Evolutionary conservation across 2,888 invertebrate genomes (phyloP).

Genomic region (Himalopsyche japonica): DNA sequence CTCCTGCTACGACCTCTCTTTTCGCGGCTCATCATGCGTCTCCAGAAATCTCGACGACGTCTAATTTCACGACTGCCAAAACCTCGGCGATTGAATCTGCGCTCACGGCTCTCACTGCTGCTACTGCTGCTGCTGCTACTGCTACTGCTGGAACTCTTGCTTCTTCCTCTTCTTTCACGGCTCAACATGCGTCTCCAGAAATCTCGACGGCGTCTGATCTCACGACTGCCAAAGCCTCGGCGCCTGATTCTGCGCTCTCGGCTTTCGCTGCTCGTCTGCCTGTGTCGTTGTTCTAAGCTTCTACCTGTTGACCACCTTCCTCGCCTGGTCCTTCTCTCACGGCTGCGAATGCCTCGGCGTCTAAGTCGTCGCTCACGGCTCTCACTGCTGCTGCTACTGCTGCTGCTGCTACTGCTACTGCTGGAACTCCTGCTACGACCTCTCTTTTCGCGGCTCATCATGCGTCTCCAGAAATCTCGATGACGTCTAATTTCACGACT

Average conservation of each 20-base stretch:
- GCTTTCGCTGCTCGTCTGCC: not conserved
- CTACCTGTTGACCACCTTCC: not conserved
- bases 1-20: too few species aligned
- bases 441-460: not conserved
- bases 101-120: too few species aligned
- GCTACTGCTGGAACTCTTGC: too few species aligned
- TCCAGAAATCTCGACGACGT: too few species aligned
- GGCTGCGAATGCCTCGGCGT: not conserved
- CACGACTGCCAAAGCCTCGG: not conserved
- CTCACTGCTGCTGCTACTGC: conserved; percentile 30
- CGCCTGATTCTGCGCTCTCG: not conserved
- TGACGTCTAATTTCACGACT: not conserved
- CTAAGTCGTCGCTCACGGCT: conserved; percentile 15
- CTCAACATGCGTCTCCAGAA: not conserved
- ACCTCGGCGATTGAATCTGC: too few species aligned
- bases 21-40: too few species aligned
- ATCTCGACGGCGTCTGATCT: not conserved
- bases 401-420: conserved; percentile 12
- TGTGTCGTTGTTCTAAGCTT: not conserved
- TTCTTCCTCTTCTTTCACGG: not conserved
- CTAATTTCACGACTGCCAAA: too few species aligned
- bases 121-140: too few species aligned
- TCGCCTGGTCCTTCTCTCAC: not conserved
- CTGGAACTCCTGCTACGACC: not conserved
- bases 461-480: not conserved